These are phyloP conservation scores for Agrotis ipsilon DNA, from an alignment of 2,888 invertebrate genomes.

Conservation along the genomic window DNA sequence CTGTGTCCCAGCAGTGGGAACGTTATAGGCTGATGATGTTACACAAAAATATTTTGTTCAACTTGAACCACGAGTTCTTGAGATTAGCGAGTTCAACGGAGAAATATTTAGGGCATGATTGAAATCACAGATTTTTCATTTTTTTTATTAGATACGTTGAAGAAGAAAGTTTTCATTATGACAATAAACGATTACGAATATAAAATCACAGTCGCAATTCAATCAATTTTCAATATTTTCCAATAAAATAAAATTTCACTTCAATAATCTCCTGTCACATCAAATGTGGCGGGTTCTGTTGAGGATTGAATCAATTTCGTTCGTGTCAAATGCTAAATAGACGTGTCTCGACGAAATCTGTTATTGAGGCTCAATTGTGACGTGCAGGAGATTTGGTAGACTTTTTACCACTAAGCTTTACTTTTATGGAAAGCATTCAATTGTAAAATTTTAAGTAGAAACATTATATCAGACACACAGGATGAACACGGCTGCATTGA, in stretches of 20 bases:
- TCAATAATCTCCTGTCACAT: conserved; percentile 48
- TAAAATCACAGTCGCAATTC: neutral
- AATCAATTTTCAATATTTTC: neutral
- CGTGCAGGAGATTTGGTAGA: neutral
- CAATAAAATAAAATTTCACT: conserved; percentile 30
- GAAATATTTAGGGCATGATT: too few species aligned
- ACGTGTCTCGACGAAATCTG: conserved; percentile 37
- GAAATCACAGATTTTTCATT: too few species aligned
- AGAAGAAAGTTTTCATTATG: too few species aligned
- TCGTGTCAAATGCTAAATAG: conserved; percentile 61
- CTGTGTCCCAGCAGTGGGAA: too few species aligned
- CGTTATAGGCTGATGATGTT: too few species aligned
- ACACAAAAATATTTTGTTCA: too few species aligned
- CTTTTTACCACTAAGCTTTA: neutral
- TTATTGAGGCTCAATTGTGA: conserved; percentile 10
- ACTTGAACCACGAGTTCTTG: too few species aligned
- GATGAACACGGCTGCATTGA: too few species aligned
- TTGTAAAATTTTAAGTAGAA: too few species aligned
- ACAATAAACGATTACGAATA: neutral
- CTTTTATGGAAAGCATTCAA: neutral
- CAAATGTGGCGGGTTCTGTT: conserved; percentile 15
- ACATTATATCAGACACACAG: too few species aligned
- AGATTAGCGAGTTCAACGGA: too few species aligned
- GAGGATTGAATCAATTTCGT: conserved; percentile 48
- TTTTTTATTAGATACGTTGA: too few species aligned